A percentile compares a stretch with the other conserved stretches of the same genome.
Evolutionary conservation across 2,888 invertebrate species (phyloP).

Genomic region (Beris morrisii): DNA sequence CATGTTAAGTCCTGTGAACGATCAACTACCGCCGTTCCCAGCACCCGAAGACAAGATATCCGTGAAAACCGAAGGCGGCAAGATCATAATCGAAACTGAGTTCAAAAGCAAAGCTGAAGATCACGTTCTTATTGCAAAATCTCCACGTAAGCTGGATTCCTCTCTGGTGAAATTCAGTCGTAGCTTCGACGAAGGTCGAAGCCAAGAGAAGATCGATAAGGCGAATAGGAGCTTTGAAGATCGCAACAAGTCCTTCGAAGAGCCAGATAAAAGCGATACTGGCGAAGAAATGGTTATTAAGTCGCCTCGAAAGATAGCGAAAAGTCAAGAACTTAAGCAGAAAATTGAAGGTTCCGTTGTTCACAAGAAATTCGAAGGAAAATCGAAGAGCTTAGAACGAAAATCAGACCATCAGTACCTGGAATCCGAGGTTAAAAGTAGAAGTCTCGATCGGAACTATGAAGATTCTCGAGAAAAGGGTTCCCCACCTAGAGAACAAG

Average conservation of each 20-base stretch:
- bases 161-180: conserved; percentile 63
- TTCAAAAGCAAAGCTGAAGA: conserved; percentile 75
- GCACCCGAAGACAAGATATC: conserved; percentile 73
- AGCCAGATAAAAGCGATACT: conserved; percentile 62
- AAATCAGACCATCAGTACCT: conserved; percentile 64
- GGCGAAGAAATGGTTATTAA: conserved; percentile 59
- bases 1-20: conserved; percentile 72
- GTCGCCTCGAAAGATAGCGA: conserved; percentile 63
- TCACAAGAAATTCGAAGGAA: conserved; percentile 64
- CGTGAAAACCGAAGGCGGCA: conserved; percentile 71
- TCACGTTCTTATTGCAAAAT: conserved; percentile 74
- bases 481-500: conserved; percentile 44
- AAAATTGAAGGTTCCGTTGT: conserved; percentile 67
- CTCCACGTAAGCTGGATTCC: conserved; percentile 70
- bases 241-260: conserved; percentile 65
- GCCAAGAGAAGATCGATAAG: conserved; percentile 60
- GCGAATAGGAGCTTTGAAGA: conserved; percentile 67
- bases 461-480: conserved; percentile 45
- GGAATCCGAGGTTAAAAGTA: conserved; percentile 66
- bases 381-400: conserved; percentile 69
- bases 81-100: conserved; percentile 70
- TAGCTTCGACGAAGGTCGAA: conserved; percentile 66
- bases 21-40: conserved; percentile 70
- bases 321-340: conserved; percentile 65
- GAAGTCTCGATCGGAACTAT: conserved; percentile 69